Conservation (phyloP, 2,888 invertebrate species). For the Ophonus ardosiacus region DNA sequence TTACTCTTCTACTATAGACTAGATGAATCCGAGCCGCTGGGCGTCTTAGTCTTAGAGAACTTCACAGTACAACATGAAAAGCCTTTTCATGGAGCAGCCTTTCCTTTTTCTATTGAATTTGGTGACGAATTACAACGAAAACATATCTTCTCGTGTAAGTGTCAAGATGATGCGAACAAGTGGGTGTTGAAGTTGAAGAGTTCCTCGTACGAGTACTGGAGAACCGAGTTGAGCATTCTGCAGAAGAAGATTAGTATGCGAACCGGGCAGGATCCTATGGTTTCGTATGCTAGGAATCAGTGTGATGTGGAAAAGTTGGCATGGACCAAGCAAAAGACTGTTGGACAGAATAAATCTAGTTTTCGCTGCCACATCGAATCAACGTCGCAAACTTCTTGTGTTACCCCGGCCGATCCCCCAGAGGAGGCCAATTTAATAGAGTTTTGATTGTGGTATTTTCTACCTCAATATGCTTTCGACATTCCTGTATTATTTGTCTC, state of each 20-base stretch:
- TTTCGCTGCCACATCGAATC: constrained; percentile 72
- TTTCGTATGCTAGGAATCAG: constrained; percentile 71
- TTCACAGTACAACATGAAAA: constrained; percentile 83
- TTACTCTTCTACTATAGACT: constrained; percentile 88
- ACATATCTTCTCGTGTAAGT: constrained; percentile 84
- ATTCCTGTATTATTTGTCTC: constrained; percentile 48
- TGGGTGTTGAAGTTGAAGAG: constrained; percentile 84
- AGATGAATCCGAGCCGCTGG: constrained; percentile 82
- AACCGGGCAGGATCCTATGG: constrained; percentile 80
- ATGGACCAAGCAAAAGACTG: constrained; percentile 67
- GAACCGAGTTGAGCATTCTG: constrained; percentile 80
- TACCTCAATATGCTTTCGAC: constrained; percentile 24
- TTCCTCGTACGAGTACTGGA: constrained; percentile 85
- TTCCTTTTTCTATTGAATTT: constrained; percentile 86
- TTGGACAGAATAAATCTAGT: constrained; percentile 69
- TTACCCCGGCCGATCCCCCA: constrained; percentile 40
- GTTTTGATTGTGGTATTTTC: constrained; percentile 62
- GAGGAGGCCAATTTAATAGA: constrained; percentile 65
- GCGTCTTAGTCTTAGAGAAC: constrained; percentile 87
- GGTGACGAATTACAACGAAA: constrained; percentile 83
- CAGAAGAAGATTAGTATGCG: constrained; percentile 83
- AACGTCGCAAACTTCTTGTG: constrained; percentile 63
- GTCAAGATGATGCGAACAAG: constrained; percentile 83
- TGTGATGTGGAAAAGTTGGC: constrained; percentile 66
- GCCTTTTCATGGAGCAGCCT: constrained; percentile 81